Evolutionary conservation across 2,888 invertebrate genomes (phyloP).

Genomic region (Chrysopilus asiliformis): DNA sequence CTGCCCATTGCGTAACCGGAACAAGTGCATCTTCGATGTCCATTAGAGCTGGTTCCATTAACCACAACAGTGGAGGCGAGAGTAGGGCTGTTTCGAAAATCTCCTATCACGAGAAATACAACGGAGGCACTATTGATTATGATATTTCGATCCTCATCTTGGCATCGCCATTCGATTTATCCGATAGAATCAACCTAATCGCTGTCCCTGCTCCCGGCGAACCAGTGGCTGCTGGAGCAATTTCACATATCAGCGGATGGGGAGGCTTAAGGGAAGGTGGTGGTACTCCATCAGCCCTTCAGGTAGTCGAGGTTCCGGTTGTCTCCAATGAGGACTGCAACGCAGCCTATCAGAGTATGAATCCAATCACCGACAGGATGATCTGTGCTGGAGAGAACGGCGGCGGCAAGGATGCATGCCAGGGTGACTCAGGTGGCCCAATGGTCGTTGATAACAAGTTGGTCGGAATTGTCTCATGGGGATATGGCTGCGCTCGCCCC

Average conservation of each 20-base stretch:
- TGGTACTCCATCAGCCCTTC: conserved; percentile 17
- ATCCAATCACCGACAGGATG: conserved; percentile 23
- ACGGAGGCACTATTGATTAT: conserved; percentile 38
- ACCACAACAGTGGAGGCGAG: conserved; percentile 14
- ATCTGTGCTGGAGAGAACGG: conserved; percentile 23
- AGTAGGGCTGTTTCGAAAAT: conserved; percentile 39
- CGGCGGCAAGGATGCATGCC: conserved; percentile 25
- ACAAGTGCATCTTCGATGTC: conserved; percentile 14
- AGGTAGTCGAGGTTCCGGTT: conserved; percentile 21
- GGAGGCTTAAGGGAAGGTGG: conserved; percentile 19
- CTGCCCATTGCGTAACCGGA: conserved; percentile 24
- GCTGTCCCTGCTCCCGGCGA: conserved; percentile 42
- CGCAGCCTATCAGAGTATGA: conserved; percentile 15
- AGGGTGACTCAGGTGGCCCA: too few relatives aligned
- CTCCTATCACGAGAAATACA: conserved; percentile 42
- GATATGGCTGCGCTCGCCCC: conserved; percentile 19
- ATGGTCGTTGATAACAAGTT: conserved; percentile 20
- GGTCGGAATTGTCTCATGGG: conserved; percentile 28
- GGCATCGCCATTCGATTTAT: conserved; percentile 39
- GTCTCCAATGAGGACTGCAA: conserved; percentile 21
- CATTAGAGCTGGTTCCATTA: conserved; percentile 22
- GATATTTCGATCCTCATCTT: conserved; percentile 47
- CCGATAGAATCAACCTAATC: conserved; percentile 42
- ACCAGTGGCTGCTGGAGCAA: conserved; percentile 17
- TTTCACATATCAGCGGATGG: conserved; percentile 25